Conservation (phyloP, 2,888 invertebrate species). For the Nipponacmea schrenckii region DNA sequence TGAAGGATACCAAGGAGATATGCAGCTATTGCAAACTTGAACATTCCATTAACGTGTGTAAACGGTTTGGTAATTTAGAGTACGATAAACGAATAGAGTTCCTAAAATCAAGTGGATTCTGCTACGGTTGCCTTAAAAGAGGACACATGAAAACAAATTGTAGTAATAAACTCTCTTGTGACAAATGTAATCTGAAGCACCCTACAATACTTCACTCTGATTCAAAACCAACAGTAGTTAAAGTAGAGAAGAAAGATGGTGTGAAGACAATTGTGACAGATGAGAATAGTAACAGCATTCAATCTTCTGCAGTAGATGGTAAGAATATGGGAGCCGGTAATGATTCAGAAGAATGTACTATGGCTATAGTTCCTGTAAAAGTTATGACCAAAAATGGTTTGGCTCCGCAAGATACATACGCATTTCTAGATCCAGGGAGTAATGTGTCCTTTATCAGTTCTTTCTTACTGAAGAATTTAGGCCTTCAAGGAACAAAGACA, state of each 20-base stretch:
- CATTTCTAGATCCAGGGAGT: constrained; percentile 3
- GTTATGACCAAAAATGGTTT: too few relatives aligned
- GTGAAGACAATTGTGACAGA: too few relatives aligned
- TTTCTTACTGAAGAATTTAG: background rate
- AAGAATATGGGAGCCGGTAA: too few relatives aligned
- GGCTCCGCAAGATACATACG: too few relatives aligned
- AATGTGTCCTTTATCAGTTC: background rate
- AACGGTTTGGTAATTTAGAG: background rate
- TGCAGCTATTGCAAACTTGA: background rate
- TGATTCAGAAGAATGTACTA: too few relatives aligned
- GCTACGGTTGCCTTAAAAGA: constrained; percentile 7
- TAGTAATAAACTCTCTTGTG: background rate
- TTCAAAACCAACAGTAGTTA: too few relatives aligned
- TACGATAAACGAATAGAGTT: constrained; percentile 1
- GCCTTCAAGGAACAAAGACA: background rate
- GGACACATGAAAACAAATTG: background rate
- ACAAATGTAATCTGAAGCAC: background rate
- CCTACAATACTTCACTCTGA: constrained; percentile 12
- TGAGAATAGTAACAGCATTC: too few relatives aligned
- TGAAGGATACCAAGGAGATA: background rate
- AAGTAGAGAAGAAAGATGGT: too few relatives aligned
- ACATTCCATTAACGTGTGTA: background rate
- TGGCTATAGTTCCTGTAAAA: too few relatives aligned
- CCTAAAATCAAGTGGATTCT: constrained; percentile 9
- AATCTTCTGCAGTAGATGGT: too few relatives aligned